A percentile compares a stretch with the other conserved stretches of the same genome.
phyloP scores from a whole-genome alignment of 2,113 vertebrate species.

The Irena cyanogastra region DNA sequence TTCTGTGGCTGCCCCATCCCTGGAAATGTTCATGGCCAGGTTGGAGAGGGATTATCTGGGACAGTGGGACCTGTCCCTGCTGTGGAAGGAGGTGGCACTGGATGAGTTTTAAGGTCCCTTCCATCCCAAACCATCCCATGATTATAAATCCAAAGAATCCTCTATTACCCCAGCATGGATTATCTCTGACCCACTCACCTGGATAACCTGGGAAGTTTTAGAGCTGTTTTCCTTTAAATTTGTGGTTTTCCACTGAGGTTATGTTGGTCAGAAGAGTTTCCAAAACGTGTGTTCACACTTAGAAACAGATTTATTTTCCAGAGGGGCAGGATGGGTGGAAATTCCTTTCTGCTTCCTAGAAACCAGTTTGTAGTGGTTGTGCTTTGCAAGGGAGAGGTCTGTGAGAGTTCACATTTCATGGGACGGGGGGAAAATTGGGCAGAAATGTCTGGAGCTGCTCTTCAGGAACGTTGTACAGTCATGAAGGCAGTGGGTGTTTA shows the following conservation, averaged over 20 bases:
- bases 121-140: neutral
- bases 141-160: neutral
- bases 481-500: neutral
- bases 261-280: neutral
- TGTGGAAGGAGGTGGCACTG: too few species aligned
- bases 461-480: too few species aligned
- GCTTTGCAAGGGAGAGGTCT: neutral
- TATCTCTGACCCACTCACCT: neutral
- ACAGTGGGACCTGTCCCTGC: accelerated
- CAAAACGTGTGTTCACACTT: accelerated
- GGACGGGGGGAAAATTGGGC: neutral
- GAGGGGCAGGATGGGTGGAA: neutral
- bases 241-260: accelerated
- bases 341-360: neutral
- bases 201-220: neutral
- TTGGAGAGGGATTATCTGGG: neutral
- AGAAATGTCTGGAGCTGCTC: neutral
- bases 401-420: neutral
- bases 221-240: neutral
- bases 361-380: neutral
- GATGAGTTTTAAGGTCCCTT: neutral
- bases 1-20: neutral
- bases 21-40: neutral
- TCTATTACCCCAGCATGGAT: neutral
- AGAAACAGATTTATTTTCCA: neutral